Evolutionary conservation across 2,888 invertebrate genomes (phyloP).

Genomic region (Invenusta paracnida): DNA sequence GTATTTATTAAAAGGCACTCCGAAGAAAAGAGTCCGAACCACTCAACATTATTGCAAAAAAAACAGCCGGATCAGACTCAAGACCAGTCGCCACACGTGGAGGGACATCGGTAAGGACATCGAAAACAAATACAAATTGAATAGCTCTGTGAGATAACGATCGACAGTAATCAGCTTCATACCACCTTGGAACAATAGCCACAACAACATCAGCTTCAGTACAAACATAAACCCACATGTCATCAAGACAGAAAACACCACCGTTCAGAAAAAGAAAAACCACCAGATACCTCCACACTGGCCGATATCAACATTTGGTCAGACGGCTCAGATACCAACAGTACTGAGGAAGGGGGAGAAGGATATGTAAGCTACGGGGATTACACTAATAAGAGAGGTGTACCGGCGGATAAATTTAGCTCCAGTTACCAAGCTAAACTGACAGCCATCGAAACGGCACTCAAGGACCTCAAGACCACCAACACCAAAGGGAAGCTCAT

Average conservation of each 20-base stretch:
- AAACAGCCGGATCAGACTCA: background rate
- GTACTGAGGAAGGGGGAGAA: conserved; percentile 8
- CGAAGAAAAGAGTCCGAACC: background rate
- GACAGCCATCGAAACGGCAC: background rate
- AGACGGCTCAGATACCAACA: conserved; percentile 3
- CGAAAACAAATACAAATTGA: background rate
- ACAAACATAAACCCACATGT: background rate
- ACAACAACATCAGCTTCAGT: background rate
- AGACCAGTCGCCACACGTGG: background rate
- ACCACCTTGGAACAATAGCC: background rate
- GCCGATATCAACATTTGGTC: conserved; percentile 7
- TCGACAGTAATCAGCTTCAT: background rate
- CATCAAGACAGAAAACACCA: background rate
- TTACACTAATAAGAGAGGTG: background rate
- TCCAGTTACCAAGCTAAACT: background rate
- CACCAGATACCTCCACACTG: background rate
- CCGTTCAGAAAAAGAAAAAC: background rate
- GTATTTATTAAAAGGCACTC: background rate
- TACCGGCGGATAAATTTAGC: too few species aligned
- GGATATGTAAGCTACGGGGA: background rate
- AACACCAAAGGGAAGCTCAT: background rate
- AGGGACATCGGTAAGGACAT: background rate
- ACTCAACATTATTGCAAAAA: background rate
- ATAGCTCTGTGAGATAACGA: background rate
- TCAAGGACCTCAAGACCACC: background rate